Evolutionary conservation across 2,888 invertebrate species (phyloP).

Genomic region (Punctoribates punctum): DNA sequence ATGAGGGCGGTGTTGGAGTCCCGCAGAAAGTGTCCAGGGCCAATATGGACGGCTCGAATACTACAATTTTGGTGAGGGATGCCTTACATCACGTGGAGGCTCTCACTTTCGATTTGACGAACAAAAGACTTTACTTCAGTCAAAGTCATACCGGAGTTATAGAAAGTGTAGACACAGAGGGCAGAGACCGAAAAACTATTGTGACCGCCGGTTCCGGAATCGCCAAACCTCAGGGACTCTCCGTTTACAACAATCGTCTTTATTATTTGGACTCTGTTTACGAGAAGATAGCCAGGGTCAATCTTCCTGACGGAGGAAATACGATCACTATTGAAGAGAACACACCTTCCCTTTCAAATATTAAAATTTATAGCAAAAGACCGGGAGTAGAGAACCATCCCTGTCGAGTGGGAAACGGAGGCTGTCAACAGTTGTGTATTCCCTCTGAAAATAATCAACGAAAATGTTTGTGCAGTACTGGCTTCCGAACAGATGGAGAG

Average conservation of each 20-base stretch:
- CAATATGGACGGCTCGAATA: conserved; percentile 85
- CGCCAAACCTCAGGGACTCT: conserved; percentile 72
- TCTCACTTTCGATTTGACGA: conserved; percentile 71
- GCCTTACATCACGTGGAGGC: conserved; percentile 67
- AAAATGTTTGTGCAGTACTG: conserved; percentile 84
- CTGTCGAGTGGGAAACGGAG: conserved; percentile 79
- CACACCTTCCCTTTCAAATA: conserved; percentile 64
- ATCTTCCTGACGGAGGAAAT: conserved; percentile 73
- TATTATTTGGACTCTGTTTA: conserved; percentile 84
- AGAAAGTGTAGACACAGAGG: conserved; percentile 57
- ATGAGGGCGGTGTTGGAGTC: conserved; percentile 85
- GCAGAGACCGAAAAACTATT: conserved; percentile 65
- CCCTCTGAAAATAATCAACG: conserved; percentile 72
- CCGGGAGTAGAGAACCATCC: conserved; percentile 71
- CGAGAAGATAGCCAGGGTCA: conserved; percentile 81
- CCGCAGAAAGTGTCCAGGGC: conserved; percentile 76
- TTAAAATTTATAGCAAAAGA: conserved; percentile 82
- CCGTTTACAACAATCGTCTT: conserved; percentile 72
- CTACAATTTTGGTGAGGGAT: conserved; percentile 66
- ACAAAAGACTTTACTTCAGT: conserved; percentile 81
- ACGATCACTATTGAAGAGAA: conserved; percentile 82
- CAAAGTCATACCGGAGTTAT: conserved; percentile 54
- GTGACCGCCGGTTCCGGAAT: conserved; percentile 67
- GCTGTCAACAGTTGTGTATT: conserved; percentile 90
- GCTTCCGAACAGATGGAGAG: conserved; percentile 74